These are phyloP conservation scores for Sarcophaga peregrina DNA, from an alignment of 1,140 invertebrate genomes.

Conservation along the genomic window DNA sequence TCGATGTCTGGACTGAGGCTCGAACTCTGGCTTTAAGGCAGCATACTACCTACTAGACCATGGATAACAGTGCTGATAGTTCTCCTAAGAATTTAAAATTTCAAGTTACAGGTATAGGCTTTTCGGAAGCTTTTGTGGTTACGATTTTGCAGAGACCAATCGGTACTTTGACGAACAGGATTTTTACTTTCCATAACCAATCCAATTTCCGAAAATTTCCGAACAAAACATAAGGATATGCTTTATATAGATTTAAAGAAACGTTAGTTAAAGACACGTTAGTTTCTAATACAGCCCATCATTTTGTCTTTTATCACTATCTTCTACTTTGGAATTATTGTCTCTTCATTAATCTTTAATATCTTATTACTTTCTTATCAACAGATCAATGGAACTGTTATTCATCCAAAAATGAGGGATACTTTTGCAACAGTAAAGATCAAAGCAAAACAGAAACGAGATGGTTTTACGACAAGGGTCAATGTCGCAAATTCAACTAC, in stretches of 20 bases:
- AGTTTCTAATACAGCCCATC: neutral
- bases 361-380: neutral
- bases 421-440: slow-evolving; percentile 63
- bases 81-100: no score
- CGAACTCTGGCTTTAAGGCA: no score
- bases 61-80: no score
- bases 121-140: no score
- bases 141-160: no score
- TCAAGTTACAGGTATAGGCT: no score
- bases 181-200: neutral
- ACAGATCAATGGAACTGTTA: slow-evolving; percentile 63
- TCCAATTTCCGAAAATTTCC: no score
- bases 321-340: neutral
- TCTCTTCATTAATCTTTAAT: neutral
- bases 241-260: neutral
- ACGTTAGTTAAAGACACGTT: neutral
- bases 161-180: neutral
- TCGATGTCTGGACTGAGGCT: no score
- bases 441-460: slow-evolving; percentile 55
- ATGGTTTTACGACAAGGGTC: slow-evolving; percentile 61
- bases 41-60: no score
- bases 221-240: no score
- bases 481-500: slow-evolving; percentile 57
- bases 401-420: slow-evolving; percentile 60
- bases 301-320: slow-evolving; percentile 18